phyloP scores from a whole-genome alignment of 2,113 vertebrate genomes.

The Microcebus murinus region DNA sequence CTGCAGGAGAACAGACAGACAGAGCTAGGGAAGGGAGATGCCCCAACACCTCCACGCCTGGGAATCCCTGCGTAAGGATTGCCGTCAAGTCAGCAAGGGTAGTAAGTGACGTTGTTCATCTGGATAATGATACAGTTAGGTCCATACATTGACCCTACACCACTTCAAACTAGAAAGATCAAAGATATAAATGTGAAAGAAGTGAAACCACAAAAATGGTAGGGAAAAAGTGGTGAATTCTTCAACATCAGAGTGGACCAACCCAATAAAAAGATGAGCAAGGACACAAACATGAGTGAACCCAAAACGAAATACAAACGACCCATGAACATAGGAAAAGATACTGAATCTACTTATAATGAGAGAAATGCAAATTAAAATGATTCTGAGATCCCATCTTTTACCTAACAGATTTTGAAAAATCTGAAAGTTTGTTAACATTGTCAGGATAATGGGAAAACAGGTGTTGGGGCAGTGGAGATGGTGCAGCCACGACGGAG shows the following conservation, averaged over 20 bases:
- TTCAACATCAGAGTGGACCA: background rate
- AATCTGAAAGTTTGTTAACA: rapidly evolving
- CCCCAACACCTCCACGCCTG: rapidly evolving
- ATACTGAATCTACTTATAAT: rapidly evolving
- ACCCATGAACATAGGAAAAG: background rate
- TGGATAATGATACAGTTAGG: rapidly evolving
- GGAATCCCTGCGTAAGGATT: rapidly evolving
- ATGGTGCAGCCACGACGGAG: rapidly evolving
- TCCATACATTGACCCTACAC: rapidly evolving
- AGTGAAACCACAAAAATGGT: background rate
- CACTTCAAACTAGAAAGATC: background rate
- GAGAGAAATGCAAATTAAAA: background rate
- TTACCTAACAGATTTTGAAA: background rate
- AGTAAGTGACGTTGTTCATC: background rate
- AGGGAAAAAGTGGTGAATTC: rapidly evolving
- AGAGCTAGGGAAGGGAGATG: rapidly evolving
- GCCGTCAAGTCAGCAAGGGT: background rate
- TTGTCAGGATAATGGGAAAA: background rate
- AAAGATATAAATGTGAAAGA: rapidly evolving
- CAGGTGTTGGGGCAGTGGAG: background rate
- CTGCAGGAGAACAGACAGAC: rapidly evolving
- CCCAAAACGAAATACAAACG: rapidly evolving
- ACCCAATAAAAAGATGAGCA: rapidly evolving
- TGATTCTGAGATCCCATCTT: rapidly evolving
- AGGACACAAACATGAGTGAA: background rate